Percentiles rank a stretch among this genome's conserved stretches.
Evolutionary conservation across 2,888 invertebrate genomes (phyloP).

Genomic region (Gastracanthus pulcherrimus): DNA sequence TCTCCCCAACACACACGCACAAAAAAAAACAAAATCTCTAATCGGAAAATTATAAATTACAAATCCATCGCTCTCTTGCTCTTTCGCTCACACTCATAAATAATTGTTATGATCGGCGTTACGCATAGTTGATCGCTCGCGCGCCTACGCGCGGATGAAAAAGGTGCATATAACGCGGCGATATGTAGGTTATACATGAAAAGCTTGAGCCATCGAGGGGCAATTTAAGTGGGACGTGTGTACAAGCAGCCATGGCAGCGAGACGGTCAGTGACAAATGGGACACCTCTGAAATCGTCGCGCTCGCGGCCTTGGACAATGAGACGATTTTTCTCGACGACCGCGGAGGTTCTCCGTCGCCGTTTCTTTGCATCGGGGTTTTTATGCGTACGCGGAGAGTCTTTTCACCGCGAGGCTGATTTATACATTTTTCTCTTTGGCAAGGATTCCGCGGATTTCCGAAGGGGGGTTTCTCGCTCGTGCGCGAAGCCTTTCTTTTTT

Average conservation of each 20-base stretch:
- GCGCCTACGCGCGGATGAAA: slow-evolving; percentile 60
- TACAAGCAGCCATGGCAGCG: neutral
- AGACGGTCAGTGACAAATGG: slow-evolving; percentile 24
- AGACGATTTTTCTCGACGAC: slow-evolving; percentile 35
- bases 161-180: slow-evolving; percentile 38
- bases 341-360: neutral
- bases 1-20: no score
- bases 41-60: slow-evolving; percentile 5
- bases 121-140: slow-evolving; percentile 45
- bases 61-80: neutral
- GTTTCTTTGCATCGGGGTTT: neutral
- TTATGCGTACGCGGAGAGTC: neutral
- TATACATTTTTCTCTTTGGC: slow-evolving; percentile 5
- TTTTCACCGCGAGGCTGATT: slow-evolving; percentile 16
- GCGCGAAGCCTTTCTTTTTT: neutral
- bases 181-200: slow-evolving; percentile 61
- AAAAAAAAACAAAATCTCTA: neutral
- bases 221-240: slow-evolving; percentile 26
- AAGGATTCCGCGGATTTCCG: neutral
- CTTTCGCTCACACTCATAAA: neutral
- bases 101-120: slow-evolving; percentile 46
- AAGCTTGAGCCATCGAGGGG: neutral
- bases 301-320: slow-evolving; percentile 45
- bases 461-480: neutral
- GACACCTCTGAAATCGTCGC: slow-evolving; percentile 47